Conservation (phyloP, 1,140 invertebrate species). For the Lasioglossum albipes region DNA sequence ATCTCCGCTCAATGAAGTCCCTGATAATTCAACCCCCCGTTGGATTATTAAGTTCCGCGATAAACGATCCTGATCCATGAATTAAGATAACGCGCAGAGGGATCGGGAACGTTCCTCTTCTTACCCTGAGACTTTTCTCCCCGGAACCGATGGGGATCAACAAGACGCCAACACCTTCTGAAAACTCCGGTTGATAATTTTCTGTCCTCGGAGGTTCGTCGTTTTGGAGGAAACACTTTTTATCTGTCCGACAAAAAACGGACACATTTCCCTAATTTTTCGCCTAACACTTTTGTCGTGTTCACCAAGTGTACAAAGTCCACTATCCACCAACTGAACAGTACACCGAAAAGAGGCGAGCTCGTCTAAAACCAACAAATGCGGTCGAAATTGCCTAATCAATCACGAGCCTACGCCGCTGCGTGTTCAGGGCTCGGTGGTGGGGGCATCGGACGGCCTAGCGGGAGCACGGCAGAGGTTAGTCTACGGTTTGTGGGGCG, state of each 20-base stretch:
- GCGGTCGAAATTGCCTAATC: background rate
- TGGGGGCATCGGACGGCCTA: conserved; percentile 11
- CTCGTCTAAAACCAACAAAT: background rate
- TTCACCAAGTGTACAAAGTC: too few relatives aligned
- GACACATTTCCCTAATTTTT: background rate
- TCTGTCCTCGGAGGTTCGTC: background rate
- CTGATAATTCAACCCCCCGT: background rate
- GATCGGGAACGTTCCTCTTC: background rate
- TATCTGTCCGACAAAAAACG: background rate
- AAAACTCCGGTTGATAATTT: too few relatives aligned
- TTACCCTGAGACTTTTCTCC: background rate
- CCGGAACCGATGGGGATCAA: background rate
- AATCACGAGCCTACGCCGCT: background rate
- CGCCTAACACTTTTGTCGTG: too few relatives aligned
- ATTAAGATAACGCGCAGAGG: conserved; percentile 10
- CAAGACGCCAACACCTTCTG: too few relatives aligned
- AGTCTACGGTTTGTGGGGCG: conserved; percentile 3
- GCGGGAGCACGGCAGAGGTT: conserved; percentile 21
- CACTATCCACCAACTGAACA: background rate
- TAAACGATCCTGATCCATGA: background rate
- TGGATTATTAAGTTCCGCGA: background rate
- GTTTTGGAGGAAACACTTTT: background rate
- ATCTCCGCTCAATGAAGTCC: background rate
- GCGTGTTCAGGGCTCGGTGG: background rate
- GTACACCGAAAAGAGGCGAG: background rate